Evolutionary conservation across 2,113 vertebrate species (phyloP).

Genomic region (Prunella himalayana): DNA sequence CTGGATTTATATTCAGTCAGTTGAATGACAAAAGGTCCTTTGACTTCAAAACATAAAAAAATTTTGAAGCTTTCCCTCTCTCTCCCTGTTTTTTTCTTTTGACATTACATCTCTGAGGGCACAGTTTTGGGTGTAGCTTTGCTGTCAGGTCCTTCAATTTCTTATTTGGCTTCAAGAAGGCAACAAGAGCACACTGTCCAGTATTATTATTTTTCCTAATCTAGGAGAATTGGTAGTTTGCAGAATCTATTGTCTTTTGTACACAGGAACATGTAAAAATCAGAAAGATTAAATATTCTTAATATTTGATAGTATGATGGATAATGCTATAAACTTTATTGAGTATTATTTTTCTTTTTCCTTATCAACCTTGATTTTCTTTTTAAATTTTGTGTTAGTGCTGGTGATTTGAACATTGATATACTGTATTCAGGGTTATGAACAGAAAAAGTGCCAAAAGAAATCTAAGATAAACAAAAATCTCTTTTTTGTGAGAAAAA

Average conservation of each 20-base stretch:
- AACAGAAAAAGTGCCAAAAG: background rate
- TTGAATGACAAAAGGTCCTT: background rate
- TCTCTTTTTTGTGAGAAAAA: too few relatives aligned
- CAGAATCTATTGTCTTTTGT: background rate
- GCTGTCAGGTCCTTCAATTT: background rate
- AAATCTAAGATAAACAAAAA: background rate
- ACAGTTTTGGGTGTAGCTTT: background rate
- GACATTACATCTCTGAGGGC: background rate
- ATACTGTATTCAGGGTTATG: background rate
- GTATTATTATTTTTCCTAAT: background rate
- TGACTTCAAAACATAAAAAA: background rate
- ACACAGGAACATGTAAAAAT: background rate
- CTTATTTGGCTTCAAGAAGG: background rate
- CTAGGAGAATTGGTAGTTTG: background rate
- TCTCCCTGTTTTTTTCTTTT: background rate
- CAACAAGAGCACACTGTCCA: background rate
- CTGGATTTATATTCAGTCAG: background rate
- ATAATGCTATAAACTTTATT: background rate
- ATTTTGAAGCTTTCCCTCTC: background rate
- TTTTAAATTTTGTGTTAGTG: background rate
- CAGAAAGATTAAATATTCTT: background rate
- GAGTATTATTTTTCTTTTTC: background rate
- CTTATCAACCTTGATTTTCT: background rate
- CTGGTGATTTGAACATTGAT: background rate
- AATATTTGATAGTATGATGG: background rate